Evolutionary conservation across 2,888 invertebrate species (phyloP), one percentile per base, ranked within the genome.

Genomic region (Drosophila nr. perissopoda): DNA sequence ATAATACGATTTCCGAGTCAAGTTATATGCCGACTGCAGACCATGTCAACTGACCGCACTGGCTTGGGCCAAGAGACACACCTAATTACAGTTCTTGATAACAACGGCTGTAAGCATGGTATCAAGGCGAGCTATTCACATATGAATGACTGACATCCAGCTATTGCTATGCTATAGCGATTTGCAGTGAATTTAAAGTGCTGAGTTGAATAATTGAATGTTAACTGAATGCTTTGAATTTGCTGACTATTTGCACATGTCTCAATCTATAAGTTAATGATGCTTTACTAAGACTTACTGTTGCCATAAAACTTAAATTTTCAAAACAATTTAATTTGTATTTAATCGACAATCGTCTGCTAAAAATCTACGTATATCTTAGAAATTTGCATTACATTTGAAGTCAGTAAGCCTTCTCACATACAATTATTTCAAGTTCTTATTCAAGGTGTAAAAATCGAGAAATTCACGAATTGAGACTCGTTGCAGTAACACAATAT

Each of bases 401-500:
- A 16, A 45, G 5, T 8, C 13, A 13, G 1, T 16, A n/a, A 31
- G 42, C 21, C 13, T 45, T 33, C 5, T 33, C 33, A 18, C 2
- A 18, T 2, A 7, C 21, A 29, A 18, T 31, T 25, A 3, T 36
- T 8, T 7, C 4, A 11, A 40, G 42, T n/a, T 16, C 25, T 18
- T n/a, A 13, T 13, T 34, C 36, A 10, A 34, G 13, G 11, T 4
- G 36, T 29, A 21, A 49, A 21, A 54, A 7, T 34, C 4, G 59
- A 33, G 45, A 29, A 29, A 54, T 29, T 36, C 27, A 57, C 42
- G 29, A 64, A 27, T 57, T 70, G 60, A 48, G 57, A 45, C 69
- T 69, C 25, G 16, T 51, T 52, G 60, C 57, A 66, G 71, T 67
- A 63, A 77, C 63, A 73, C 40, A 71, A 69, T 76, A 77, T 80